Conservation (phyloP, 2,797 vertebrate genomes). For the Sandelia bainsii region DNA sequence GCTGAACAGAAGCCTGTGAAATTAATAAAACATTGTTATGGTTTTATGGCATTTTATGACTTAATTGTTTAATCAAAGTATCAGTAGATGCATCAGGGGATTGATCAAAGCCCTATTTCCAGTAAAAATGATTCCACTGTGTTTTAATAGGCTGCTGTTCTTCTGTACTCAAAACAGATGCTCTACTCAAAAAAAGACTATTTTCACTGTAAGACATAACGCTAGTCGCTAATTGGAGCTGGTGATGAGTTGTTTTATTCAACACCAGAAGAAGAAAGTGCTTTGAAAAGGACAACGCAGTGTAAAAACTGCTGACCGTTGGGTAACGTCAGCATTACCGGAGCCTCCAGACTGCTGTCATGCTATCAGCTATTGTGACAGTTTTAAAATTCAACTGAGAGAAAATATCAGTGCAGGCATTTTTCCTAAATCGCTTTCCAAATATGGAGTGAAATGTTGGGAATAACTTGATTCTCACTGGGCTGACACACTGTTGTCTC, state of each 20-base stretch:
- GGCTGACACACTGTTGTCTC: background rate
- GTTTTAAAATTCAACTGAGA: slow-evolving; percentile 3
- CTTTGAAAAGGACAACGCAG: slow-evolving; percentile 11
- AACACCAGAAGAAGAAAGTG: background rate
- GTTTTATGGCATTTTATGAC: background rate
- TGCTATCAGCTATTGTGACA: background rate
- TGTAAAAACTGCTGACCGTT: slow-evolving; percentile 12
- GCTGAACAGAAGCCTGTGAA: no score
- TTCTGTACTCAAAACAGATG: background rate
- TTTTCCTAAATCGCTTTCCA: slow-evolving; percentile 13
- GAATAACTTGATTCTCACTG: background rate
- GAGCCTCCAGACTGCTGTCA: background rate
- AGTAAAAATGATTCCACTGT: no score
- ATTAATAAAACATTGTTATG: no score
- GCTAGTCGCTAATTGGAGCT: slow-evolving; percentile 30
- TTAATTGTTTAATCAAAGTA: background rate
- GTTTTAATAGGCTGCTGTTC: no score
- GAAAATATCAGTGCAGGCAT: slow-evolving; percentile 5
- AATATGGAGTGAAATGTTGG: slow-evolving; percentile 12
- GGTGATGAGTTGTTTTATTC: background rate
- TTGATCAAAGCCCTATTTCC: no score
- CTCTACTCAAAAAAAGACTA: background rate
- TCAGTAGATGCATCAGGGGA: no score
- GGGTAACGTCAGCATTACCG: background rate
- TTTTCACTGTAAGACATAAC: background rate